These are phyloP conservation scores for Shinisaurus crocodilurus DNA, from an alignment of 2,113 vertebrate species.

Conservation along the genomic window DNA sequence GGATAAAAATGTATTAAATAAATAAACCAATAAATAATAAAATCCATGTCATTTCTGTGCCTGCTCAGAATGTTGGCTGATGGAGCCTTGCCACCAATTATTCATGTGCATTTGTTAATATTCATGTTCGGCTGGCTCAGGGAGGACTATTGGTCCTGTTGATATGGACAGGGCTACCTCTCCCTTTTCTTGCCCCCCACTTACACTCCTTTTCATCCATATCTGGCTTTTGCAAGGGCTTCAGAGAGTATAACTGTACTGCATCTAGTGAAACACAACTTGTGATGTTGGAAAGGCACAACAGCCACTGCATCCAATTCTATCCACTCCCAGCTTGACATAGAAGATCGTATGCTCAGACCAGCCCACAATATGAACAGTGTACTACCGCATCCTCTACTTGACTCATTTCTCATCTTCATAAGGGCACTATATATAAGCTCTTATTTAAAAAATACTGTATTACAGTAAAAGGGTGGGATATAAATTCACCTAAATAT, in stretches of 20 bases:
- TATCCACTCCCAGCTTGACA: neutral
- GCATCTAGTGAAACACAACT: neutral
- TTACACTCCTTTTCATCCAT: neutral
- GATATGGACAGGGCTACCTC: neutral
- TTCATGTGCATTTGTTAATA: neutral
- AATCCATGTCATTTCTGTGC: neutral
- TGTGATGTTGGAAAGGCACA: neutral
- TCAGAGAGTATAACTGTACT: neutral
- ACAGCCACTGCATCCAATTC: neutral
- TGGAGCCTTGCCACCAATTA: neutral
- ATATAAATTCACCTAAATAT: neutral
- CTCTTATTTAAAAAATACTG: neutral
- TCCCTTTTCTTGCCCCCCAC: neutral
- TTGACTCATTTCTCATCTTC: neutral
- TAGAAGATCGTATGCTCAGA: neutral
- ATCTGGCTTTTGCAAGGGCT: neutral
- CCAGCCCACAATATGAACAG: neutral
- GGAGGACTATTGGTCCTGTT: neutral
- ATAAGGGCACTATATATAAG: neutral
- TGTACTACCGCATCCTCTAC: neutral
- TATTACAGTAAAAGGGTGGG: too few relatives aligned
- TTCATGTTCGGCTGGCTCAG: neutral
- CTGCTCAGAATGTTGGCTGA: neutral
- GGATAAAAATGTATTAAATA: too few relatives aligned
- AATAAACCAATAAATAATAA: too few relatives aligned